These are phyloP conservation scores for Carassius carassius DNA, from an alignment of 2,113 vertebrate species.

Conservation along the genomic window DNA sequence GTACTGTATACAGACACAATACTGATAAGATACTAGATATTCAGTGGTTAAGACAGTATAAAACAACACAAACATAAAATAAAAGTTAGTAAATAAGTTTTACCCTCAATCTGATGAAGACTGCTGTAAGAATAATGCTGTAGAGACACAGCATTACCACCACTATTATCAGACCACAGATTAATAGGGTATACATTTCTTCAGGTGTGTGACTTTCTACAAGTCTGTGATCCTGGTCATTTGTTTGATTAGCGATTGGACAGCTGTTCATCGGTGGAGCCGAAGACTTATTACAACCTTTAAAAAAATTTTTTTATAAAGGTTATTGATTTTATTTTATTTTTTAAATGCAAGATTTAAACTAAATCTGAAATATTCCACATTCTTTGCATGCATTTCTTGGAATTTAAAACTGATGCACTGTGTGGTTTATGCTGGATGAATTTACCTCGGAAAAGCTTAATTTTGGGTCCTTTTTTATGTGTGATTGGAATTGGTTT, in stretches of 20 bases:
- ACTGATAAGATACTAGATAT: neutral
- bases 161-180: constrained; percentile 11
- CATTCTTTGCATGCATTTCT: neutral
- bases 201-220: neutral
- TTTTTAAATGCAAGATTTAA: neutral
- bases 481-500: neutral
- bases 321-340: neutral
- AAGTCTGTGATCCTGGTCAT: too few relatives aligned
- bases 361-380: neutral
- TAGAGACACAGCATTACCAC: constrained; percentile 37
- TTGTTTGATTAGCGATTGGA: neutral
- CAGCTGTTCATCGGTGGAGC: neutral
- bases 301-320: neutral
- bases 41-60: too few relatives aligned
- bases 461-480: accelerated
- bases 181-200: neutral
- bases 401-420: neutral
- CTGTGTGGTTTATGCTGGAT: neutral
- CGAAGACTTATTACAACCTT: neutral
- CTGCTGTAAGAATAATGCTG: constrained; percentile 16
- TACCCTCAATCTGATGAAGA: constrained; percentile 49
- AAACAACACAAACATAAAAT: neutral
- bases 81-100: neutral
- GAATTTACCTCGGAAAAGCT: constrained; percentile 35
- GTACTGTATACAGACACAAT: neutral